A percentile compares a stretch with the other conserved stretches of the same genome.
These are phyloP conservation scores for Diorhabda carinulata DNA, from an alignment of 1,140 invertebrate species.

Conservation along the genomic window DNA sequence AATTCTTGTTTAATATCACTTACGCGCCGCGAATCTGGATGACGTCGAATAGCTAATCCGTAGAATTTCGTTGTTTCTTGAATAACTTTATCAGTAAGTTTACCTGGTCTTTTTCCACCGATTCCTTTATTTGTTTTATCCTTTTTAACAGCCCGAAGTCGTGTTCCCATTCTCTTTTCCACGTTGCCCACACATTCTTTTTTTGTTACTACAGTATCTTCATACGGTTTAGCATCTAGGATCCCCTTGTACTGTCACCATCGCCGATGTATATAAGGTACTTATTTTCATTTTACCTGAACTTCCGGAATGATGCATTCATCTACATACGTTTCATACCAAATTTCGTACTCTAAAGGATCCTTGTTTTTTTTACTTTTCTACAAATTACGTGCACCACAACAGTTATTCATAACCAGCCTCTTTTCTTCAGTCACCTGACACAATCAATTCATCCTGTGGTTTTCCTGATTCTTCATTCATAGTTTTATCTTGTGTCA, in stretches of 20 bases:
- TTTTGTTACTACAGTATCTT: constrained; percentile 28
- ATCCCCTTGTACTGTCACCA: too few relatives aligned
- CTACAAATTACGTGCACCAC: too few relatives aligned
- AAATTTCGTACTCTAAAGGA: too few relatives aligned
- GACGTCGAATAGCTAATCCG: constrained; percentile 39
- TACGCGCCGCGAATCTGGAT: constrained; percentile 29
- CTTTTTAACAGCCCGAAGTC: constrained; percentile 26
- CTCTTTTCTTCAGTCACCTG: too few relatives aligned
- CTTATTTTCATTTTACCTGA: too few relatives aligned
- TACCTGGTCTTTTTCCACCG: constrained; percentile 21
- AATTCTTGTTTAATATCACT: constrained; percentile 39
- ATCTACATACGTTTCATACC: too few relatives aligned
- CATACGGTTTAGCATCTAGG: constrained; percentile 21
- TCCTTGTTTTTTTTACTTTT: too few relatives aligned
- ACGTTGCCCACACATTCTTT: constrained; percentile 37
- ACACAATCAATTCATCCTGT: too few relatives aligned
- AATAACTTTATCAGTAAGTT: constrained; percentile 33
- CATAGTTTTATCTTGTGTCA: too few relatives aligned
- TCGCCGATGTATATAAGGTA: too few relatives aligned
- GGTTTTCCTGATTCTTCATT: too few relatives aligned
- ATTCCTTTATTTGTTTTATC: constrained; percentile 29
- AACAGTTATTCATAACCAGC: too few relatives aligned
- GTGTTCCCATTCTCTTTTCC: constrained; percentile 35
- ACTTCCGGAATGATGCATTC: constrained; percentile 18
- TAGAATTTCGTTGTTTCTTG: constrained; percentile 36